Evolutionary conservation across 2,797 vertebrate genomes (phyloP).

Genomic region (Esox masquinongy): DNA sequence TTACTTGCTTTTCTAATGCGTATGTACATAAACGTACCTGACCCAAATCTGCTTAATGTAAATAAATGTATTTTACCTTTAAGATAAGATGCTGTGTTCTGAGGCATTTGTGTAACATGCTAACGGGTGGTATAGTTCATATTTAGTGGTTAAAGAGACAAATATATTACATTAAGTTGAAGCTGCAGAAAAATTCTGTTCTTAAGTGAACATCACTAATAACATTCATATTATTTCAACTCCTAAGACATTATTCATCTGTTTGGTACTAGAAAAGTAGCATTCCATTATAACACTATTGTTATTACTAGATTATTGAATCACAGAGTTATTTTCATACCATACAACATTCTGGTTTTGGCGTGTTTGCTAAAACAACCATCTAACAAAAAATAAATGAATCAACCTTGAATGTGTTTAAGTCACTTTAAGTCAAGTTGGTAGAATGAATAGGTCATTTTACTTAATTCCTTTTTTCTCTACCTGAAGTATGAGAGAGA

Average conservation of each 20-base stretch:
- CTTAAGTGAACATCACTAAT: slow-evolving; percentile 60
- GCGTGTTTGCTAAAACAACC: background rate
- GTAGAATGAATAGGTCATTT: background rate
- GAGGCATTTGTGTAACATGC: slow-evolving; percentile 58
- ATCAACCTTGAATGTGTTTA: background rate
- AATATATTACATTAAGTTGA: slow-evolving; percentile 66
- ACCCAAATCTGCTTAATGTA: slow-evolving; percentile 76
- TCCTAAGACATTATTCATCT: slow-evolving; percentile 58
- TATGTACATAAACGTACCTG: slow-evolving; percentile 78
- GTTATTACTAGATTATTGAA: background rate
- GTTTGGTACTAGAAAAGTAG: background rate
- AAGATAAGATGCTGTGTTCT: slow-evolving; percentile 58
- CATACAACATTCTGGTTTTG: background rate
- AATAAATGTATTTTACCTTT: slow-evolving; percentile 81
- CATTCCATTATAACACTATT: slow-evolving; percentile 7
- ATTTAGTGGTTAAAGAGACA: slow-evolving; percentile 61
- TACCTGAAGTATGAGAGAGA: background rate
- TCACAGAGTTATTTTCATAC: background rate
- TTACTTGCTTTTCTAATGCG: slow-evolving; percentile 75
- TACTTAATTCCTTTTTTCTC: background rate
- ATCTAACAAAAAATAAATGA: background rate
- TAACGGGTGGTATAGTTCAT: slow-evolving; percentile 54
- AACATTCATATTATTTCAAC: slow-evolving; percentile 52
- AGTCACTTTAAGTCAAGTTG: background rate
- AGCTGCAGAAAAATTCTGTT: slow-evolving; percentile 51